Evolutionary conservation across 2,888 invertebrate species (phyloP), one percentile per base, ranked within the genome.

Genomic region (Clistopyga incitator): DNA sequence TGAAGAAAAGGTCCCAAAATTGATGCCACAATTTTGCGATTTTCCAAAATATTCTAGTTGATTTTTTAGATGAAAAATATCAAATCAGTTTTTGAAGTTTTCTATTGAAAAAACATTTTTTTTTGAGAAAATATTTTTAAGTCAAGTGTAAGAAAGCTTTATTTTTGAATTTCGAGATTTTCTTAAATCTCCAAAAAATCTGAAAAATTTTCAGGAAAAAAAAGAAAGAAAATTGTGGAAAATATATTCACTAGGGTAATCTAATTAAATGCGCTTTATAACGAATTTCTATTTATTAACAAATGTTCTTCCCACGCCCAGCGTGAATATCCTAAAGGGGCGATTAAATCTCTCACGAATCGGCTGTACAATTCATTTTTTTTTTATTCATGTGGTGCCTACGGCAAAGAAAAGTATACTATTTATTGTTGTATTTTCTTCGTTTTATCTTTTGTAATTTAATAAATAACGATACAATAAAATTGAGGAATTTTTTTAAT

Each of bases 261-360:
- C 38, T 56, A 64, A 74, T 72, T 54, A 79, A 70, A 64, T 50
- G 50, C 81, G 74, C 76, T 82, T 75, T 67, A 59, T 71, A 78
- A 75, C 81, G 78, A 84, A 81, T 81, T 59, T 86, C 80, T 90
- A 90, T 90, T 90, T 90, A 90, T 90, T 89, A 89, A 88, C 84
- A 86, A 86, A 70, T 81, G 61, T 82, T 34, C 47, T 85, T 85
- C 84, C 68, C 78, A 61, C 50, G 59, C 68, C 29, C 59, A 34
- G 68, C 59, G 77, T 20, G 47, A 34, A 50, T 78, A 10, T 77
- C 23, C 34, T 34, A 18, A 38, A 61, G 59, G 20, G 77, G 61
- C 52, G 64, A 23, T 77, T 45, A 45, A 78, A 45, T 71, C 25
- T 71, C 25, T 71, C 61, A 47, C 59, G n/a, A 71, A 82, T 61